Conservation (phyloP, 1,140 invertebrate species). For the Drosophila burlai region DNA sequence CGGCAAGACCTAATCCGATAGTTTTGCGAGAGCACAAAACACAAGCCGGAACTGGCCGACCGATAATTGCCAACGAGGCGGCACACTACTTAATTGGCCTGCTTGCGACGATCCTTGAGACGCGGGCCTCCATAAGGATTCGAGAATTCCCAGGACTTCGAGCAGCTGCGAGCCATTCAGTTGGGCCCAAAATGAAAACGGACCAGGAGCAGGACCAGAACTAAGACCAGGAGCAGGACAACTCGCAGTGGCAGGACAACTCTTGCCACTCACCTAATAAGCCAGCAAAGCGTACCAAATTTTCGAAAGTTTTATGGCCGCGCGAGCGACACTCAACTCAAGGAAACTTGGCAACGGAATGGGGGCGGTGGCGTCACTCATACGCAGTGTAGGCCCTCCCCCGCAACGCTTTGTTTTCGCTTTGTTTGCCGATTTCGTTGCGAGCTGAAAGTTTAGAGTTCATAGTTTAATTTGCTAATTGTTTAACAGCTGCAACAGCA, state of each 20-base stretch:
- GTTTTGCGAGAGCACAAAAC: conserved; percentile 7
- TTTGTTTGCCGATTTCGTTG: conserved; percentile 38
- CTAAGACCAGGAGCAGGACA: neutral
- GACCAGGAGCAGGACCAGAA: neutral
- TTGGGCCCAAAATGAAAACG: conserved; percentile 30
- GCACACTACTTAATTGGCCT: conserved; percentile 28
- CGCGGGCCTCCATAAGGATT: conserved; percentile 5
- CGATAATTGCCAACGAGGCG: conserved; percentile 23
- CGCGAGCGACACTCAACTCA: conserved; percentile 52
- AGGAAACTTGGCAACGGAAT: conserved; percentile 24
- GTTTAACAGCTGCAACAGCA: conserved; percentile 65
- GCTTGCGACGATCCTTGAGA: conserved; percentile 2
- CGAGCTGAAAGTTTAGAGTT: conserved; percentile 41
- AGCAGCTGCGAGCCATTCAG: conserved; percentile 16
- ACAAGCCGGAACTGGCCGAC: conserved; percentile 1
- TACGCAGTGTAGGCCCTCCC: conserved; percentile 22
- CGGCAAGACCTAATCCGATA: conserved; percentile 6
- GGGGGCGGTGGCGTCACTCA: conserved; percentile 38
- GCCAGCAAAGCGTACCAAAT: conserved; percentile 59
- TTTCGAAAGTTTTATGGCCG: conserved; percentile 64
- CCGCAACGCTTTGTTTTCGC: conserved; percentile 21
- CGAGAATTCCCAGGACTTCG: neutral
- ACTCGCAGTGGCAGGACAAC: conserved; percentile 25
- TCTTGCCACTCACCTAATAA: conserved; percentile 61
- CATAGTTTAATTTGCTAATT: conserved; percentile 71